phyloP scores from a whole-genome alignment of 2,113 vertebrate genomes.

The Albula goreensis region DNA sequence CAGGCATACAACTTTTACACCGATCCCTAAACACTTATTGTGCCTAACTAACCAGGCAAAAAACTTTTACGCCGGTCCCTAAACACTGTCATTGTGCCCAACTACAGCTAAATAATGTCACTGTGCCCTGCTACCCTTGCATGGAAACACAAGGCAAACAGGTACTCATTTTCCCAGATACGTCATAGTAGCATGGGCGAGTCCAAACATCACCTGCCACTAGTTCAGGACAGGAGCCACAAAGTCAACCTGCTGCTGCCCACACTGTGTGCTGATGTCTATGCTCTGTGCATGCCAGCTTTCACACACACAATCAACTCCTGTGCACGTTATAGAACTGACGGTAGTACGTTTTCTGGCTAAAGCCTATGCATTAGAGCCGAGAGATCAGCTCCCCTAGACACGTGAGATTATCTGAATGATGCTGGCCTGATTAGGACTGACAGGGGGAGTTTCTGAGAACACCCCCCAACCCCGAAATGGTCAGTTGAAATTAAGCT shows the following conservation, averaged over 20 bases:
- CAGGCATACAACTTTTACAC: too few relatives aligned
- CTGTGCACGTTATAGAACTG: background rate
- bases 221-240: background rate
- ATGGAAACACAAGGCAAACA: too few relatives aligned
- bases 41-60: too few relatives aligned
- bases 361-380: background rate
- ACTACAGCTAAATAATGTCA: too few relatives aligned
- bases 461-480: background rate
- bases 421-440: background rate
- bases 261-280: background rate
- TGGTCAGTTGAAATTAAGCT: background rate
- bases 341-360: background rate
- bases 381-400: background rate
- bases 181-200: too few relatives aligned
- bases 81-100: too few relatives aligned
- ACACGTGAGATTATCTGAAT: background rate
- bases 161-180: too few relatives aligned
- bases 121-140: too few relatives aligned
- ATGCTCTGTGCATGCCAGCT: background rate
- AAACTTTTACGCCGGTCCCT: too few relatives aligned
- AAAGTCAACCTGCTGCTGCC: background rate
- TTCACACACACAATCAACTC: background rate
- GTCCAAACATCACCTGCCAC: too few relatives aligned
- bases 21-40: too few relatives aligned
- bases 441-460: background rate